Conservation (phyloP, 2,113 vertebrate genomes). For the Hystrix brachyura region DNA sequence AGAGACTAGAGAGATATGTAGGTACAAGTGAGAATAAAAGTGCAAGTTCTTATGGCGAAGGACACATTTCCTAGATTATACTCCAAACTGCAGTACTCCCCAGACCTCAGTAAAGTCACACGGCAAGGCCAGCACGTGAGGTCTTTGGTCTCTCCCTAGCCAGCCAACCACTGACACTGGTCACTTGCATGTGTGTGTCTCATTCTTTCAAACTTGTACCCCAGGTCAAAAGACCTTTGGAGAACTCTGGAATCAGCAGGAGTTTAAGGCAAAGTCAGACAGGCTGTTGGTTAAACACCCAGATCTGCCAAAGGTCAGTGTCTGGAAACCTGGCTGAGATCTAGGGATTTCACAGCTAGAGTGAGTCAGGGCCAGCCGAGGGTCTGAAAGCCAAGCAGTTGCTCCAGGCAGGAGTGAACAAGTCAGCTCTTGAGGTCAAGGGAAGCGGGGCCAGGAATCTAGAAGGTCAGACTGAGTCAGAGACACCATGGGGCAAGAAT, state of each 20-base stretch:
- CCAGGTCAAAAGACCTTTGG: not conserved
- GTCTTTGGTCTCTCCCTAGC: not conserved
- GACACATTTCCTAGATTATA: not conserved
- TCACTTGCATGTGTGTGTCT: not conserved
- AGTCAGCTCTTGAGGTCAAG: slow-evolving; percentile 48
- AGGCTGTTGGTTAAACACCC: not conserved
- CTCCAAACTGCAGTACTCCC: not conserved
- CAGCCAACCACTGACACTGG: not conserved
- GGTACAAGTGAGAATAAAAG: not conserved
- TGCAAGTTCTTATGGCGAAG: not conserved
- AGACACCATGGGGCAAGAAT: not conserved
- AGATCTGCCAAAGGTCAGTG: not conserved
- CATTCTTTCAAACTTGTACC: not conserved
- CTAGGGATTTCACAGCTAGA: not conserved
- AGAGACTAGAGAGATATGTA: not conserved
- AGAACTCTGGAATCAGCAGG: not conserved
- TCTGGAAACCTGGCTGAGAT: slow-evolving; percentile 15
- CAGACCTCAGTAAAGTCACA: not conserved
- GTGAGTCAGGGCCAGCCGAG: slow-evolving; percentile 22
- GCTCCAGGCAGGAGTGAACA: slow-evolving; percentile 18
- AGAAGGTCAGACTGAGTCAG: slow-evolving; percentile 65
- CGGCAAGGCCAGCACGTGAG: not conserved
- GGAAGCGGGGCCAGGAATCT: slow-evolving; percentile 13
- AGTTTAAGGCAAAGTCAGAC: slow-evolving; percentile 20
- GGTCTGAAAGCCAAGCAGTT: not conserved